phyloP scores from a whole-genome alignment of 2,888 invertebrate genomes.

The Cephonodes hylas region DNA sequence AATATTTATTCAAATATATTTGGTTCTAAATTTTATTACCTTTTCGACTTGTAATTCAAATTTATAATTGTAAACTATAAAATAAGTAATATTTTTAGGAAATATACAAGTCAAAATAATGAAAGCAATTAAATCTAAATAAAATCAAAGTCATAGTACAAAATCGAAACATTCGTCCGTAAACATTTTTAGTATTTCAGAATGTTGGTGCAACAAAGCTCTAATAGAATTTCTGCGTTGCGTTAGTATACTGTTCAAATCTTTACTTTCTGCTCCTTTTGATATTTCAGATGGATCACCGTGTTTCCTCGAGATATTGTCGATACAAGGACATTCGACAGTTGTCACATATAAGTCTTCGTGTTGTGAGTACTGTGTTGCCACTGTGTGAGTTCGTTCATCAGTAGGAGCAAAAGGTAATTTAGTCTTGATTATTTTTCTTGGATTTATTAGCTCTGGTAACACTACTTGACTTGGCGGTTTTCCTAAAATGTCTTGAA shows the following conservation, averaged over 20 bases:
- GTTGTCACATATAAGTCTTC: conserved; percentile 44
- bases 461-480: conserved; percentile 19
- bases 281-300: conserved; percentile 17
- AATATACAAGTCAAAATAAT: neutral
- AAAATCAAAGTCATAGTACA: conserved; percentile 28
- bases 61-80: too few species aligned
- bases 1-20: too few species aligned
- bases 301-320: conserved; percentile 19
- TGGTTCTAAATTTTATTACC: too few species aligned
- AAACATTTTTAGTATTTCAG: conserved; percentile 61
- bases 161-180: conserved; percentile 65
- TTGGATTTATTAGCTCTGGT: conserved; percentile 43
- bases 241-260: conserved; percentile 35
- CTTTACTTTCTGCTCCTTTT: conserved; percentile 27
- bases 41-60: too few species aligned
- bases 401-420: conserved; percentile 57
- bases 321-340: conserved; percentile 47
- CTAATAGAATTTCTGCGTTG: conserved; percentile 54
- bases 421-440: conserved; percentile 40
- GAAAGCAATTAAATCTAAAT: conserved; percentile 12
- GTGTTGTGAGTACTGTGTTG: conserved; percentile 66
- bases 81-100: neutral
- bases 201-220: conserved; percentile 48
- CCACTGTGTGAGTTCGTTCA: conserved; percentile 47
- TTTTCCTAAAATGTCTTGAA: conserved; percentile 49